Conservation (phyloP, 2,888 invertebrate species). For the Xylocampa areola region DNA sequence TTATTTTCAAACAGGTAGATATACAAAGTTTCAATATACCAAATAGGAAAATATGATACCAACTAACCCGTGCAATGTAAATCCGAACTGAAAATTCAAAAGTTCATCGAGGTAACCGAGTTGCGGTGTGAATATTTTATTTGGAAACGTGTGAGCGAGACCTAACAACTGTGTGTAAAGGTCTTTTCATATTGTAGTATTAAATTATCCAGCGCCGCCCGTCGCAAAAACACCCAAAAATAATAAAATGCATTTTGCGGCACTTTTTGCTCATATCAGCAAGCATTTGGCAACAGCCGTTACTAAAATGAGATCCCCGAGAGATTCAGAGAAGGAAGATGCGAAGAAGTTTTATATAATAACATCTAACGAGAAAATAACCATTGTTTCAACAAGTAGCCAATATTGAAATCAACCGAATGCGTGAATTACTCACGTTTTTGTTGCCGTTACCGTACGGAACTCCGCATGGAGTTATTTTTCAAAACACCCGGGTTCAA, state of each 20-base stretch:
- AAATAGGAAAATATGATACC: constrained; percentile 46
- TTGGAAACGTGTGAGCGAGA: constrained; percentile 52
- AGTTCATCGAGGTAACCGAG: constrained; percentile 59
- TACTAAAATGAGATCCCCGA: constrained; percentile 53
- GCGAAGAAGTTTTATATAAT: constrained; percentile 50
- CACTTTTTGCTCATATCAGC: constrained; percentile 55
- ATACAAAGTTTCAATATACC: constrained; percentile 18
- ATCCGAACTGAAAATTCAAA: constrained; percentile 59
- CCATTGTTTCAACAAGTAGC: constrained; percentile 41
- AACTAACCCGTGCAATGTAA: constrained; percentile 53
- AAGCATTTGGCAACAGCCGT: constrained; percentile 59
- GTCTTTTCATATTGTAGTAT: constrained; percentile 53
- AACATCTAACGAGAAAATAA: constrained; percentile 43
- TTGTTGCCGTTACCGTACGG: constrained; percentile 17
- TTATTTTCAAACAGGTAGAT: constrained; percentile 25
- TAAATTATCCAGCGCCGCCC: constrained; percentile 47
- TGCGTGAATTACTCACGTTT: constrained; percentile 17
- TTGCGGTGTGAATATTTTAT: constrained; percentile 66
- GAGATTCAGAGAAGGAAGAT: constrained; percentile 33
- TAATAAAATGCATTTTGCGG: constrained; percentile 53
- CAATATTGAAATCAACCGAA: constrained; percentile 19
- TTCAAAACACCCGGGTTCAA: constrained; percentile 27
- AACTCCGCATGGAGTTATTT: constrained; percentile 23
- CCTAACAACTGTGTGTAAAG: constrained; percentile 52
- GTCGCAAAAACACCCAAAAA: constrained; percentile 40